phyloP scores from a whole-genome alignment of 2,797 vertebrate species.

The Leptatherina wallacei region DNA sequence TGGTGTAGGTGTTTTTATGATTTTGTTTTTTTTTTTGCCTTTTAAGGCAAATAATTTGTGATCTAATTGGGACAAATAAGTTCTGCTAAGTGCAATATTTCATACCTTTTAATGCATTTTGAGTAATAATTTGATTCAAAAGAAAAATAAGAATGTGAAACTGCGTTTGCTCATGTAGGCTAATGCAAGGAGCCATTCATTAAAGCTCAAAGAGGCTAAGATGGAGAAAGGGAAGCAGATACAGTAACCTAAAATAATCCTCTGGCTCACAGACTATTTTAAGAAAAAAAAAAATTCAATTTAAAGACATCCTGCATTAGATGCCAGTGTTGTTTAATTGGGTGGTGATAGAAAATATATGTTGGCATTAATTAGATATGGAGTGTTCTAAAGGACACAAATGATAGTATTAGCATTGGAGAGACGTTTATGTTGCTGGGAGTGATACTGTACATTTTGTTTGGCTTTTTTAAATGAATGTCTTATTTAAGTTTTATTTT shows the following conservation, averaged over 20 bases:
- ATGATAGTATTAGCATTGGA: not conserved
- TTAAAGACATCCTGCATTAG: not conserved
- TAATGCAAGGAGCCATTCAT: conserved; percentile 9
- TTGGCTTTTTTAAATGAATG: conserved; percentile 11
- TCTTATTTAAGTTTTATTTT: conserved; percentile 38
- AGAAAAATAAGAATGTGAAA: not conserved
- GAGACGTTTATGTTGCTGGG: not conserved
- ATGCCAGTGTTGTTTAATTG: not conserved
- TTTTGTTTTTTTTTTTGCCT: conserved; percentile 4
- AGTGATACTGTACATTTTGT: conserved; percentile 21
- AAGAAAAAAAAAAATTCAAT: not conserved
- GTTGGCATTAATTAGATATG: conserved; percentile 14
- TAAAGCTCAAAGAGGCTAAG: not conserved
- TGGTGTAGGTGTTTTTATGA: not conserved
- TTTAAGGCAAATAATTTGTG: conserved; percentile 2
- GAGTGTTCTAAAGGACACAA: not conserved
- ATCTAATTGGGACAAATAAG: conserved; percentile 1
- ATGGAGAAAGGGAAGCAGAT: conserved; percentile 2
- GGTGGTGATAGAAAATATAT: not conserved
- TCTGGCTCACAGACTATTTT: not conserved
- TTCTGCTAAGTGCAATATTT: not conserved
- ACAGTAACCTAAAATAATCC: not conserved
- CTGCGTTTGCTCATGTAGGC: conserved; percentile 30
- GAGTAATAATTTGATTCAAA: not conserved
- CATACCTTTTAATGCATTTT: not conserved